Percentiles rank a stretch among this genome's conserved stretches.
Evolutionary conservation across 2,797 vertebrate species (phyloP).

Genomic region (Cichlasoma orientale): DNA sequence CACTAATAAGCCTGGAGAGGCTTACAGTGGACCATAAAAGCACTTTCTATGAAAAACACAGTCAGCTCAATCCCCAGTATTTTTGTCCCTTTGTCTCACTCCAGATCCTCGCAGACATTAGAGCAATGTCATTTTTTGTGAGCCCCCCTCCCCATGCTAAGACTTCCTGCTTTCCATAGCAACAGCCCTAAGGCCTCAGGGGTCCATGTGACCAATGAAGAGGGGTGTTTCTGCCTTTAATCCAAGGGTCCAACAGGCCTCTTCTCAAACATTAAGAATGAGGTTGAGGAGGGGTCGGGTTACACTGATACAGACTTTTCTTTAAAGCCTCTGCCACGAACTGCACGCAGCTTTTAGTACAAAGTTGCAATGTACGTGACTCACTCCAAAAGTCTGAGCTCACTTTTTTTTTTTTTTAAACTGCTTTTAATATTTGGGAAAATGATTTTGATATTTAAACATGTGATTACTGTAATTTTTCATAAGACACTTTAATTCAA

Average conservation of each 20-base stretch:
- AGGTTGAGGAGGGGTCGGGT: conserved; percentile 62
- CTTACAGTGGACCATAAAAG: conserved; percentile 48
- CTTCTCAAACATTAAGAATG: conserved; percentile 63
- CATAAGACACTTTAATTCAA: neutral
- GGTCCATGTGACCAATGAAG: conserved; percentile 69
- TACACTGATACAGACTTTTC: conserved; percentile 55
- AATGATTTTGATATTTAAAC: neutral
- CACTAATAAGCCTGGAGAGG: conserved; percentile 24
- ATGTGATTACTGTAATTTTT: neutral
- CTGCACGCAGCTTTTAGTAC: conserved; percentile 23
- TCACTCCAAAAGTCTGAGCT: neutral
- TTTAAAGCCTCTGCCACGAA: conserved; percentile 19
- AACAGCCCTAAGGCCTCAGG: conserved; percentile 71
- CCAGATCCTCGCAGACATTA: conserved; percentile 32
- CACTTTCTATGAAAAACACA: conserved; percentile 48
- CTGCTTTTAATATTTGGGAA: neutral
- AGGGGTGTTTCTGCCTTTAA: conserved; percentile 69
- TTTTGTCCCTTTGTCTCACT: conserved; percentile 31
- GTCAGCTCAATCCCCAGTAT: conserved; percentile 26
- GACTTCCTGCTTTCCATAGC: conserved; percentile 71
- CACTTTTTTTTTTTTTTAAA: neutral
- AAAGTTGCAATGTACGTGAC: neutral
- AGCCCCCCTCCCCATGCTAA: conserved; percentile 45
- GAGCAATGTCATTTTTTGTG: conserved; percentile 48
- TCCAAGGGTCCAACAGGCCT: conserved; percentile 56